Conservation (phyloP, 2,113 vertebrate species). For the Stegostoma tigrinum region DNA sequence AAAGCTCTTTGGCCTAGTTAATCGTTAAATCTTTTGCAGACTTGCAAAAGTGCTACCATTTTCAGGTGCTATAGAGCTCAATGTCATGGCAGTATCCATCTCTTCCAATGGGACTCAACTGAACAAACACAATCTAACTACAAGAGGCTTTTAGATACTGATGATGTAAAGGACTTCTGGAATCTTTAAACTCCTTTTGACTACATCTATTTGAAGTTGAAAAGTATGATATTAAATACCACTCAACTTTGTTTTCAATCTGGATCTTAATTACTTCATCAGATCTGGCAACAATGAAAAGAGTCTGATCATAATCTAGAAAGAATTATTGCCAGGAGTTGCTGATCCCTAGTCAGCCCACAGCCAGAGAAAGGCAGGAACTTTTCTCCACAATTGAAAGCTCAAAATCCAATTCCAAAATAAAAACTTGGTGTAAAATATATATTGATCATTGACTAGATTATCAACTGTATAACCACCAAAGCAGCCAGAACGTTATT, state of each 20-base stretch:
- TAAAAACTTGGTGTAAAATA: background rate
- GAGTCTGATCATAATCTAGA: background rate
- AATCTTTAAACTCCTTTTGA: background rate
- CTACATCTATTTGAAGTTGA: background rate
- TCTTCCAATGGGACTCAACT: too few species aligned
- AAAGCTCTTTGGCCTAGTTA: too few species aligned
- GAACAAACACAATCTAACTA: background rate
- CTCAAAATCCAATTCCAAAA: background rate
- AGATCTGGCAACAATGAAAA: background rate
- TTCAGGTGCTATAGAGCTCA: too few species aligned
- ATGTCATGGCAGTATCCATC: background rate
- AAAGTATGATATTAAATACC: background rate
- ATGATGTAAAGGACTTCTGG: background rate
- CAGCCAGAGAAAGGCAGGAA: background rate
- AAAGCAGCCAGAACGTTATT: background rate
- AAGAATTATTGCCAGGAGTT: background rate
- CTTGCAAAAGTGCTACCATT: too few species aligned
- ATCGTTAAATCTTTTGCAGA: too few species aligned
- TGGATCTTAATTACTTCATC: background rate
- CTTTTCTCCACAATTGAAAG: too few species aligned
- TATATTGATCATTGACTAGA: background rate
- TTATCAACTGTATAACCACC: background rate
- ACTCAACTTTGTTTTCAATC: background rate
- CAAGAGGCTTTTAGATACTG: background rate
- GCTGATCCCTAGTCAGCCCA: background rate